Evolutionary conservation across 2,113 vertebrate species (phyloP).

Genomic region (Sisor rabdophorus): DNA sequence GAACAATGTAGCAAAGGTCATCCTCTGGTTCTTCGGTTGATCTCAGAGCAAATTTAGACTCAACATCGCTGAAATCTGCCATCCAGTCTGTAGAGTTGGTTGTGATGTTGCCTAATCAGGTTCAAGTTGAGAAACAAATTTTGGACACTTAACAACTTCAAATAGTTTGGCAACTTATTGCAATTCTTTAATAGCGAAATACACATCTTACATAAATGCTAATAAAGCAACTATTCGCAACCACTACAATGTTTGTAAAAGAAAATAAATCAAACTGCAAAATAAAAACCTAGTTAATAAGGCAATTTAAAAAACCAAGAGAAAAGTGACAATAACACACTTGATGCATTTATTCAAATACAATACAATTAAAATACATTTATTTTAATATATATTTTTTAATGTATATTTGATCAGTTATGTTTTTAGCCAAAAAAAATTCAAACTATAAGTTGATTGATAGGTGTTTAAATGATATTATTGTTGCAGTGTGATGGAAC

Average conservation of each 20-base stretch:
- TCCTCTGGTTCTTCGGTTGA: constrained; percentile 76
- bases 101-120: constrained; percentile 59
- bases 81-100: constrained; percentile 59
- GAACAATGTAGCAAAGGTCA: constrained; percentile 83
- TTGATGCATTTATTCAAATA: neutral
- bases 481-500: neutral
- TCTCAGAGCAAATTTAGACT: constrained; percentile 89
- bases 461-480: neutral
- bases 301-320: neutral
- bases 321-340: neutral
- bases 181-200: neutral
- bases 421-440: too few relatives aligned
- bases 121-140: neutral
- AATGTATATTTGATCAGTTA: too few relatives aligned
- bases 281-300: neutral
- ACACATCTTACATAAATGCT: neutral
- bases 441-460: neutral
- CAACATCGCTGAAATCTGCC: constrained; percentile 72
- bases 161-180: neutral
- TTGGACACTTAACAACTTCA: constrained; percentile 15
- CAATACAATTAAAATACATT: neutral
- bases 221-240: neutral
- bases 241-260: neutral
- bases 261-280: too few relatives aligned
- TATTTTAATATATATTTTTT: too few relatives aligned